These are phyloP conservation scores for Pan paniscus DNA, from an alignment of 2,113 vertebrate species.

Conservation along the genomic window DNA sequence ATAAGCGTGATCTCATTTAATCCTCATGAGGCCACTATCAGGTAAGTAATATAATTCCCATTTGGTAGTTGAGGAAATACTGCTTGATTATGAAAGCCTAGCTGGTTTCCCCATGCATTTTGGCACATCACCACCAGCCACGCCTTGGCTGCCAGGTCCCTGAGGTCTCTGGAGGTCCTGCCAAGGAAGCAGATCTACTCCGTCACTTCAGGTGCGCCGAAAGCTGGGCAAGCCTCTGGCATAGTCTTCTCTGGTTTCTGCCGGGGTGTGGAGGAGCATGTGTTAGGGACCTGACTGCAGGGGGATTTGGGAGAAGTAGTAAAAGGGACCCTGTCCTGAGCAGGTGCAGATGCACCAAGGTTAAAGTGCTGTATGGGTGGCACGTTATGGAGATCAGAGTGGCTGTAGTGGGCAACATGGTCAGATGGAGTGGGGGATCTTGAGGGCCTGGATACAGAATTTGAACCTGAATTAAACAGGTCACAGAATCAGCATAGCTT, in stretches of 20 bases:
- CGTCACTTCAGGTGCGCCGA: rapidly evolving
- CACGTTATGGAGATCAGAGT: rapidly evolving
- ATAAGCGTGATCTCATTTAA: not conserved
- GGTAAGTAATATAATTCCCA: not conserved
- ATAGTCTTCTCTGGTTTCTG: not conserved
- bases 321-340: not conserved
- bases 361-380: not conserved
- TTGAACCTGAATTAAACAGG: not conserved
- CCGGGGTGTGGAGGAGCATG: rapidly evolving
- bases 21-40: not conserved
- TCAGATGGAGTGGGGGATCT: not conserved
- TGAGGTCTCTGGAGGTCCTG: too few relatives aligned
- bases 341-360: not conserved
- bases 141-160: not conserved
- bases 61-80: not conserved
- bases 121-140: not conserved
- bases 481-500: not conserved
- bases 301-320: not conserved
- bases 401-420: not conserved
- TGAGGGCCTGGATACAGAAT: not conserved
- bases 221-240: not conserved
- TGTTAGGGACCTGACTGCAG: not conserved
- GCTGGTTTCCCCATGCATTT: not conserved
- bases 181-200: not conserved
- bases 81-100: not conserved